Evolutionary conservation across 1,140 invertebrate species (phyloP).

Genomic region (Macrobrachium rosenbergii): DNA sequence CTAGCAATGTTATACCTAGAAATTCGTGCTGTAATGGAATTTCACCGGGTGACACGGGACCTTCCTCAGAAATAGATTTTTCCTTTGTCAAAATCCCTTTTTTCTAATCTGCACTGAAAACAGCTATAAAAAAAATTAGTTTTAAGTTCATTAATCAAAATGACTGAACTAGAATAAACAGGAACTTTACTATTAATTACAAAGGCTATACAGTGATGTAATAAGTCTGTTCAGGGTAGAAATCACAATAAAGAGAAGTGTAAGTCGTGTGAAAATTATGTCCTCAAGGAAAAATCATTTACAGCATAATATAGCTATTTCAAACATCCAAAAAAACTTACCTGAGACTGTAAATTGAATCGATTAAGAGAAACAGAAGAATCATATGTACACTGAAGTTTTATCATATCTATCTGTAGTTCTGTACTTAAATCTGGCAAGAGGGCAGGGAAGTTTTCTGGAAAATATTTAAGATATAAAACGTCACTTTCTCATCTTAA

Average conservation of each 20-base stretch:
- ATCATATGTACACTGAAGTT: slow-evolving; percentile 44
- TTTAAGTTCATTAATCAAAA: too few relatives aligned
- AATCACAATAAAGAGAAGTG: neutral
- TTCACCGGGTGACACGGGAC: too few relatives aligned
- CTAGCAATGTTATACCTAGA: too few relatives aligned
- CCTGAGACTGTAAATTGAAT: slow-evolving; percentile 55
- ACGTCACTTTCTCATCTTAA: neutral
- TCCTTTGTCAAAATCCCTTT: too few relatives aligned
- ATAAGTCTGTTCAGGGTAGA: neutral
- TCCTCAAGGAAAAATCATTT: neutral
- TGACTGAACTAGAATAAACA: too few relatives aligned
- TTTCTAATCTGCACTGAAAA: too few relatives aligned
- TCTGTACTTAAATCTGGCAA: slow-evolving; percentile 59
- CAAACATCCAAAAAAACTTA: neutral
- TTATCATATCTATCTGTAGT: slow-evolving; percentile 52
- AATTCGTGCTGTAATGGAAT: too few relatives aligned
- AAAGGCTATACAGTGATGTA: too few relatives aligned
- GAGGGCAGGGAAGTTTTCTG: slow-evolving; percentile 57
- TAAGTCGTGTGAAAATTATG: too few relatives aligned
- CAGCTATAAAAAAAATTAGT: too few relatives aligned
- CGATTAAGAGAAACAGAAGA: slow-evolving; percentile 42
- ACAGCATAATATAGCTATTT: neutral
- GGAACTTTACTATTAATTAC: too few relatives aligned
- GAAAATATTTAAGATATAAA: neutral
- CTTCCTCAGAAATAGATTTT: too few relatives aligned